Evolutionary conservation across 2,797 vertebrate species (phyloP).

Genomic region (Schizopygopsis malacanthus): DNA sequence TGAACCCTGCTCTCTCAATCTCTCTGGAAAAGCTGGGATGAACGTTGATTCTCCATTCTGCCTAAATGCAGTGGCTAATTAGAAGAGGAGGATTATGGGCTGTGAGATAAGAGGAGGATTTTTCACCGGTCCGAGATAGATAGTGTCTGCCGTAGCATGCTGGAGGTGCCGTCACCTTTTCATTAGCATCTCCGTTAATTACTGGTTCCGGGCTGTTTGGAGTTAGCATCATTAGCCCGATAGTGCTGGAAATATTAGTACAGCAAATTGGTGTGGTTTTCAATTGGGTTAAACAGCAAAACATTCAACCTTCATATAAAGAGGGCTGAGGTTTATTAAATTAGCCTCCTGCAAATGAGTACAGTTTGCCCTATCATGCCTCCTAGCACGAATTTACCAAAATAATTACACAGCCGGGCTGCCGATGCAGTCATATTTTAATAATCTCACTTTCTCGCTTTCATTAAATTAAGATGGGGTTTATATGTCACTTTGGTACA

Average conservation of each 20-base stretch:
- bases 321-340: constrained; percentile 69
- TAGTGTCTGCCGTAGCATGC: constrained; percentile 8
- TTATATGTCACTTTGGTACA: constrained; percentile 83
- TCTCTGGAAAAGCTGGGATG: constrained; percentile 57
- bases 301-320: constrained; percentile 75
- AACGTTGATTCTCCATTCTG: constrained; percentile 21
- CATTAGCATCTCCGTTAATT: constrained; percentile 62
- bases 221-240: constrained; percentile 57
- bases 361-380: constrained; percentile 74
- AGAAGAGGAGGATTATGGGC: constrained; percentile 53
- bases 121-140: constrained; percentile 9
- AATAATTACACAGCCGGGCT: constrained; percentile 73
- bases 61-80: constrained; percentile 54
- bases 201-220: constrained; percentile 72
- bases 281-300: constrained; percentile 80
- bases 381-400: constrained; percentile 76
- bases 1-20: constrained; percentile 55
- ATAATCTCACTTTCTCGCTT: constrained; percentile 79
- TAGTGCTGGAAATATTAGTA: constrained; percentile 75
- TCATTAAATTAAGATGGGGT: constrained; percentile 81
- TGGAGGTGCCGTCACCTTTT: constrained; percentile 58
- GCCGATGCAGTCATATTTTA: constrained; percentile 77
- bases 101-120: constrained; percentile 27
- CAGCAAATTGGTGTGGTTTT: constrained; percentile 74
- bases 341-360: constrained; percentile 82